phyloP scores from a whole-genome alignment of 2,888 invertebrate species.

The Synergus laeviventris region DNA sequence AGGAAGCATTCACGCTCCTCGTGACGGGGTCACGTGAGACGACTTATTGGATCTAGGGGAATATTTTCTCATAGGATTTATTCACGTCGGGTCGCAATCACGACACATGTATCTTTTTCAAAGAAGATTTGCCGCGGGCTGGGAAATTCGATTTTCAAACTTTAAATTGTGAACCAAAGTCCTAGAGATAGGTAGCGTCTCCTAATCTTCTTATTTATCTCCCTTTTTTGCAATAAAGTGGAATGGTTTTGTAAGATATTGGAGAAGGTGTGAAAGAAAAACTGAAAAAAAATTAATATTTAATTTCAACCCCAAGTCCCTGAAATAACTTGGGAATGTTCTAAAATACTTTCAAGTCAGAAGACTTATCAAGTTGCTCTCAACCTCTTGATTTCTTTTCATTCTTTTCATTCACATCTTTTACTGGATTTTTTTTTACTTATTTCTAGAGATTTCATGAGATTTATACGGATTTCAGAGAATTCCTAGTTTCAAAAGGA shows the following conservation, averaged over 20 bases:
- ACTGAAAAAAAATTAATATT: background rate
- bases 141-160: conserved; percentile 28
- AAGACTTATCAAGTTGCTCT: too few relatives aligned
- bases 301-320: too few relatives aligned
- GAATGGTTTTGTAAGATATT: background rate
- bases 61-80: conserved; percentile 36
- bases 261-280: background rate
- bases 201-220: conserved; percentile 33
- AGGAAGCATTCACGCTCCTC: conserved; percentile 22
- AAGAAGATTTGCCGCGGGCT: conserved; percentile 14
- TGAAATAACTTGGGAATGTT: too few relatives aligned
- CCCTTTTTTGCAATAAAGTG: background rate
- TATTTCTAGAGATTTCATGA: too few relatives aligned
- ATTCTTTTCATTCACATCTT: too few relatives aligned
- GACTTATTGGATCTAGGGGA: conserved; percentile 37
- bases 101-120: conserved; percentile 33
- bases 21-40: conserved; percentile 23
- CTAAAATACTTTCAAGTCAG: too few relatives aligned
- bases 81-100: conserved; percentile 35
- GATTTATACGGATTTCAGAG: too few relatives aligned
- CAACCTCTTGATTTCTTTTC: too few relatives aligned
- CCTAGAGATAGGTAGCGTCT: background rate
- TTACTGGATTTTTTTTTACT: too few relatives aligned
- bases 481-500: too few relatives aligned
- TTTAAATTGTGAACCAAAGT: conserved; percentile 31